These are phyloP conservation scores for Anneissia japonica DNA, from an alignment of 35 echinoderm and acorn worm genomes.

Conservation along the genomic window DNA sequence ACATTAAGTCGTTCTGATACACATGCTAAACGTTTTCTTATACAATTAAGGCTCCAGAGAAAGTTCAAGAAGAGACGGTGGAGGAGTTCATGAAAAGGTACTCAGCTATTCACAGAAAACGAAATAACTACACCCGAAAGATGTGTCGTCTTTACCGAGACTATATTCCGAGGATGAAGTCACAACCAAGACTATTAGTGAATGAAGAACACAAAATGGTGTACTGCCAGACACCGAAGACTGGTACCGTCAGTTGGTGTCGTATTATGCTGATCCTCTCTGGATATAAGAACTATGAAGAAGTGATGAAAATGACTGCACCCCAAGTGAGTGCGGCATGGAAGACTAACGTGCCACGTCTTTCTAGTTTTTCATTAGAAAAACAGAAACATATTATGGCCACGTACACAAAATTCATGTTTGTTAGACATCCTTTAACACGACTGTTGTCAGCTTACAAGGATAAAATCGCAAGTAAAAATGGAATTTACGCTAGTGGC, in stretches of 20 bases:
- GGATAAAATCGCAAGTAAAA: constrained; percentile 19
- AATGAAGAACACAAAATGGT: constrained; percentile 46
- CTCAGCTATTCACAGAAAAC: no score
- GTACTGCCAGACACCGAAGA: constrained; percentile 53
- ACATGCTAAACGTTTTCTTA: no score
- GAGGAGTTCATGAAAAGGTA: no score
- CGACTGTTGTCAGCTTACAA: constrained; percentile 50
- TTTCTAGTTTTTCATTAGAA: neutral
- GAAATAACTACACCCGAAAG: no score
- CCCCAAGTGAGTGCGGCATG: neutral
- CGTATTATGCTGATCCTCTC: constrained; percentile 22
- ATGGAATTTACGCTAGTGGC: neutral
- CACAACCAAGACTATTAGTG: neutral
- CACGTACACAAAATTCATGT: constrained; percentile 44
- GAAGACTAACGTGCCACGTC: neutral
- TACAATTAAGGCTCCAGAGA: no score
- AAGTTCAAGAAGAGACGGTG: no score
- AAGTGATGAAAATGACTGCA: neutral
- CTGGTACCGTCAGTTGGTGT: constrained; percentile 46
- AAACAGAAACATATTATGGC: constrained; percentile 14
- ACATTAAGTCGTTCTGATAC: no score
- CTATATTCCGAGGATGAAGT: no score
- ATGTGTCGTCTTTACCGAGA: no score
- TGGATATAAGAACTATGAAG: neutral
- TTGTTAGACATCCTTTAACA: constrained; percentile 56